Evolutionary conservation across 2,797 vertebrate species (phyloP).

Genomic region (Peromyscus nudipes): DNA sequence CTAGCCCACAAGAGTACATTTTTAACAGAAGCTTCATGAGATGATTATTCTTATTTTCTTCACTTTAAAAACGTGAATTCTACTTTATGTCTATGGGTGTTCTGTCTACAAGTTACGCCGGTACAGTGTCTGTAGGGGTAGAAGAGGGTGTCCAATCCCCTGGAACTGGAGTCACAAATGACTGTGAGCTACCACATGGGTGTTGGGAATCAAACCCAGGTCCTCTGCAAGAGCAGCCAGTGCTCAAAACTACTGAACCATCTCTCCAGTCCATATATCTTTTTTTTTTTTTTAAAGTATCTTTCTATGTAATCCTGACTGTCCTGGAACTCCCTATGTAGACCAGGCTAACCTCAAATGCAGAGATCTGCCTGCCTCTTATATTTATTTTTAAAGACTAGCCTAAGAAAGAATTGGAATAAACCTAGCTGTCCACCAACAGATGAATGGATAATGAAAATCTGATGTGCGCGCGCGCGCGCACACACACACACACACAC

Average conservation of each 20-base stretch:
- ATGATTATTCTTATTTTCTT: conserved; percentile 30
- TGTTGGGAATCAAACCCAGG: neutral
- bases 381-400: conserved; percentile 22
- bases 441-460: neutral
- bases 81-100: neutral
- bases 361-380: neutral
- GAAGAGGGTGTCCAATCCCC: neutral
- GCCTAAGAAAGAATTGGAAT: neutral
- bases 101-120: neutral
- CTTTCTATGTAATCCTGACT: neutral
- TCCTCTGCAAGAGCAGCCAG: neutral
- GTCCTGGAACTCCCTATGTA: neutral
- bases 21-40: conserved; percentile 7
- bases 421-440: neutral
- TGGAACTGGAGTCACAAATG: neutral
- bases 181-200: neutral
- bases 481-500: neutral
- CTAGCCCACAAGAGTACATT: neutral
- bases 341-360: neutral
- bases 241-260: neutral
- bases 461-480: neutral
- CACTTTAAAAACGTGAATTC: neutral
- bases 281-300: neutral
- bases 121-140: neutral
- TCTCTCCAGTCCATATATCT: neutral